Base-by-base conservation (phyloP, 2,888 invertebrate genomes). In the Drosophila helvetica region DNA sequence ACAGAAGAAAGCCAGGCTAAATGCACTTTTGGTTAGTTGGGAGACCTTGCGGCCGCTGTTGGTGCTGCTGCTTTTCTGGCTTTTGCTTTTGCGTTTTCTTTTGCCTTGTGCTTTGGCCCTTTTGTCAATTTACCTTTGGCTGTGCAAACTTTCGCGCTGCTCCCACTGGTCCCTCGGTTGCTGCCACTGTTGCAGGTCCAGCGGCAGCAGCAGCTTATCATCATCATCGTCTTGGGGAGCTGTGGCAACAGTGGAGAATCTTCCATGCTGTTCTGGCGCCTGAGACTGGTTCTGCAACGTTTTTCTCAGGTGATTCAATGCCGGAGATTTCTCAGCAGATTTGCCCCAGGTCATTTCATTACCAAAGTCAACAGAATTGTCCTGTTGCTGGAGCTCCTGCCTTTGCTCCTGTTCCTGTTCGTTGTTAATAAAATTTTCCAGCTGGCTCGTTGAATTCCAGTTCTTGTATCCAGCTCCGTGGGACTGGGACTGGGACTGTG, bases 91-190 rank as follows among this genome's bases (percentile, higher is more conserved):
- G 18, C 18, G 56, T 64, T 43, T 12, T 10, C 50, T 59, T 52
- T 56, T 62, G 69, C 60, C 27, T 54, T 65, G 71, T 81, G 51
- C 63, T 54, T 57, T 70, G 53, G 65, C 55, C 79, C 66, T 80
- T 38, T 70, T 77, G 75, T 75, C 78, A 80, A 89, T 90, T 89
- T 89, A 89, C 89, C 89, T 89, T 84, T 81, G 81, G 76, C 79
- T 79, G 53, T 79, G 75, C 75, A 79, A 67, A 79, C 67, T 72
- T 79, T 78, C 68, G 52, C 57, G 65, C 60, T 61, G 76, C 72
- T 65, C 69, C 61, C 25, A 38, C 7, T 38, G 38, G 38, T 38
- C 38, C 15, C 38, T 38, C 2, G 38, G 15, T n/a, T 2, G 58
- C 38, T 68, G 58, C 38, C 59, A 50, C 30, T 66, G 58, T 27